Evolutionary conservation across 2,113 vertebrate genomes (phyloP).

Genomic region (Synodontis membranacea): DNA sequence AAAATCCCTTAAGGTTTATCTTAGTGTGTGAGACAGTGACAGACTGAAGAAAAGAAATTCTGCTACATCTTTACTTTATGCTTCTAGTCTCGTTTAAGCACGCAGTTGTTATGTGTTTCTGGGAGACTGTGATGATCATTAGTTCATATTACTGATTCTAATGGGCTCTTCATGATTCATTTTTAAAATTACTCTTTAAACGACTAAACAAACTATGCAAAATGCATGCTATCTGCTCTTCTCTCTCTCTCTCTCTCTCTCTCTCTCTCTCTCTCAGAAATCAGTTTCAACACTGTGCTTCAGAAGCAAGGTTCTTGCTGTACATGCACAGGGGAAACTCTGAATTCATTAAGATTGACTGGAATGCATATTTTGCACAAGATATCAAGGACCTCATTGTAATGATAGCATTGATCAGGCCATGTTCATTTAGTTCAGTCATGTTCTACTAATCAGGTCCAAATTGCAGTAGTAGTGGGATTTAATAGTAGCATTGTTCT

Average conservation of each 20-base stretch:
- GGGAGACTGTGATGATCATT: background rate
- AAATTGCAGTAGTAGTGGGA: conserved; percentile 17
- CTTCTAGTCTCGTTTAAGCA: background rate
- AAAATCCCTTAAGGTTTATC: background rate
- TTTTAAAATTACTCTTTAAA: background rate
- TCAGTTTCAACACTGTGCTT: conserved; percentile 11
- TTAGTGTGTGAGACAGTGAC: background rate
- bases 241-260: background rate
- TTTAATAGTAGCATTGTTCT: conserved; percentile 19
- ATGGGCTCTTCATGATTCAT: background rate
- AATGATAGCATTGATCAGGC: conserved; percentile 32
- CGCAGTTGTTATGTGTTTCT: background rate
- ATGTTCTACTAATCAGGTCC: conserved; percentile 16
- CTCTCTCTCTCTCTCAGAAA: background rate
- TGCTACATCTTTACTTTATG: background rate
- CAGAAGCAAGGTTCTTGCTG: conserved; percentile 31
- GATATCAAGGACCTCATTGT: conserved; percentile 28
- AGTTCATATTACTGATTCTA: background rate
- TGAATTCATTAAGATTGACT: conserved; percentile 60
- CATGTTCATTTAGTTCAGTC: conserved; percentile 8
- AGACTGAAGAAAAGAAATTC: background rate
- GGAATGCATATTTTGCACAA: conserved; percentile 52
- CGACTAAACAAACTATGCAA: background rate
- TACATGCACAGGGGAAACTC: conserved; percentile 29
- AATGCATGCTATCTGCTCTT: background rate